phyloP scores from a whole-genome alignment of 2,113 vertebrate species.

The Chaetops frenatus region DNA sequence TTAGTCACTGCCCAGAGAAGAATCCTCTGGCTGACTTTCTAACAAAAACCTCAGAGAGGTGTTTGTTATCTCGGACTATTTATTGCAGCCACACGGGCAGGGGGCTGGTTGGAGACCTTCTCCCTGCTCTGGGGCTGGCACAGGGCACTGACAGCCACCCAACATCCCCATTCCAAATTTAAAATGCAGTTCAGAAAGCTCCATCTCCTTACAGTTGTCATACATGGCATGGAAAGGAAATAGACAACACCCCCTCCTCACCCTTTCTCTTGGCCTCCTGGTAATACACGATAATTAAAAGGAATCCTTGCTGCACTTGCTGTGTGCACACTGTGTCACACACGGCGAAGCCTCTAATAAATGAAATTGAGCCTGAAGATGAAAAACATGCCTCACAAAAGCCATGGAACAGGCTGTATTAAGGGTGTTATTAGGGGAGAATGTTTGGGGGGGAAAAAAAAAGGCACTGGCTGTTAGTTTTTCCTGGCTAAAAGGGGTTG shows the following conservation, averaged over 20 bases:
- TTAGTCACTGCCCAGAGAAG: constrained; percentile 9
- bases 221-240: background rate
- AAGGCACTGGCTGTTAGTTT: background rate
- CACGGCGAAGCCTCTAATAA: constrained; percentile 3
- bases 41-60: constrained; percentile 27
- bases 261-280: background rate
- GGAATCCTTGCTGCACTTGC: background rate
- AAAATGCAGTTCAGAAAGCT: background rate
- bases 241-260: background rate
- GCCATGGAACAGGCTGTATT: background rate
- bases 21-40: constrained; percentile 64
- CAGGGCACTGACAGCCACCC: background rate
- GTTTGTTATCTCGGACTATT: constrained; percentile 58
- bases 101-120: background rate
- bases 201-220: background rate
- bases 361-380: constrained; percentile 44
- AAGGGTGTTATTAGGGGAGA: constrained; percentile 45
- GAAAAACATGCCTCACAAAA: constrained; percentile 48
- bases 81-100: constrained; percentile 27
- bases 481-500: background rate
- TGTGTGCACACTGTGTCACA: constrained; percentile 6
- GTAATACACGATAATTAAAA: constrained; percentile 7
- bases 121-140: accelerated
- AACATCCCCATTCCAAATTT: background rate
- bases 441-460: background rate